Conservation (phyloP, 1,140 invertebrate genomes). For the Bombus affinis region DNA sequence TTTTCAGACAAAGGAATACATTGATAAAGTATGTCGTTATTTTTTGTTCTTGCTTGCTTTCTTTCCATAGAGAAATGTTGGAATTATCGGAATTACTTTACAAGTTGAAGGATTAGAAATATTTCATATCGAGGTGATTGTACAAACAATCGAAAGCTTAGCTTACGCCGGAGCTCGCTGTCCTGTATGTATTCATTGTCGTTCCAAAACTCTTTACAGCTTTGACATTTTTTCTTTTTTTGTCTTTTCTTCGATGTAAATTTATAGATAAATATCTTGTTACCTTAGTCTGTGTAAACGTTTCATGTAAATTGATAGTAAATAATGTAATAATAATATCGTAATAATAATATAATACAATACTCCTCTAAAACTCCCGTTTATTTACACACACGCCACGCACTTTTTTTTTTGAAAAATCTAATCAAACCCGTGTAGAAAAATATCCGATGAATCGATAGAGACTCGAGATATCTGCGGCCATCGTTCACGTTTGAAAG, state of each 20-base stretch:
- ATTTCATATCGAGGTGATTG: neutral
- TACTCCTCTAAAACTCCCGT: conserved; percentile 14
- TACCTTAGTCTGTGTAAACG: conserved; percentile 31
- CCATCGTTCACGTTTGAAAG: conserved; percentile 29
- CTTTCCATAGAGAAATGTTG: neutral
- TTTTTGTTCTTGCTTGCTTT: neutral
- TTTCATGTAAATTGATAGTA: conserved; percentile 36
- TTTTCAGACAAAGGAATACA: neutral
- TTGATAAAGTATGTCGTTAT: neutral
- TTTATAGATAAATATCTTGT: conserved; percentile 42
- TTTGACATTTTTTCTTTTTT: neutral
- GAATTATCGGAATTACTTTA: neutral
- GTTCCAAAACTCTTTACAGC: neutral
- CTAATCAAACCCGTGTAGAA: conserved; percentile 30
- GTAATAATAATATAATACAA: conserved; percentile 33
- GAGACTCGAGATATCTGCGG: conserved; percentile 14
- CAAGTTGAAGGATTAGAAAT: neutral
- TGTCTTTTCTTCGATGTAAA: conserved; percentile 21
- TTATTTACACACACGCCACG: conserved; percentile 19
- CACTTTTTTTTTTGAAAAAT: conserved; percentile 26
- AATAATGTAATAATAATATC: conserved; percentile 28
- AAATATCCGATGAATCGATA: conserved; percentile 37
- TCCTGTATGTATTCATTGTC: neutral
- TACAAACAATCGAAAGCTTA: conserved; percentile 16
- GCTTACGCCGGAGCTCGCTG: neutral